Base-by-base conservation (phyloP, 2,888 invertebrate species). In the Arctia plantaginis region DNA sequence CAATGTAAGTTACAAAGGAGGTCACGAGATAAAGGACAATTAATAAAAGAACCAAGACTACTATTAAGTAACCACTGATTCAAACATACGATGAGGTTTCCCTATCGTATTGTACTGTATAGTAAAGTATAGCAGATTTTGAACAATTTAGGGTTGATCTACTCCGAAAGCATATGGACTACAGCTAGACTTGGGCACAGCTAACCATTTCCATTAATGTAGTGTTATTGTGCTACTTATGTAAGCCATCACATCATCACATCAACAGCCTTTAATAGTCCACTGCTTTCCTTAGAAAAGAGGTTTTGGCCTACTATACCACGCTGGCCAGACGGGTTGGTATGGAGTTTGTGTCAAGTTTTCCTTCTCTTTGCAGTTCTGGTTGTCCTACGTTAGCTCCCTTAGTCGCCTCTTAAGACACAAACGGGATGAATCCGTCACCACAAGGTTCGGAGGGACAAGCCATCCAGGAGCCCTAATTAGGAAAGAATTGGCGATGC, bases 1-100 rank as follows among this genome's bases (percentile, higher is more conserved):
- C 39, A 71, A 66, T 51, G 65, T 71, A 64, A 62, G 66, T 66
- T 66, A 72, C 47, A 15, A 74, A n/a, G 47, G 68, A 72, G 62
- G 47, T 62, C 55, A 66, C 44, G 74, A 64, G 27, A 72, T 59
- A n/a, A 72, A 30, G 68, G 51, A 51, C 66, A 66, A 18, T n/a
- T 27, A 66, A 66, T 68, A 30, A 44, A 27, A 27, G 33, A 68
- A 23, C 18, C 18, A 59, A 59, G 13, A 59, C n/a, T n/a, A 59
- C 27, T 27, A 27, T 59, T 59, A 3, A 55, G 59, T 59, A 27
- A 15, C 15, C 59, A 27, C 27, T 27, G 59, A 59, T 59, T 59
- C 3, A 13, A 59, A 59, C 59, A 59, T 59, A 59, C 13, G 59
- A 2, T 27, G 27, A 59, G 27, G 15, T 27, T 15, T 15, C 59